These are phyloP conservation scores for Ceratina japonica DNA, from an alignment of 1,140 invertebrate genomes.

Conservation along the genomic window DNA sequence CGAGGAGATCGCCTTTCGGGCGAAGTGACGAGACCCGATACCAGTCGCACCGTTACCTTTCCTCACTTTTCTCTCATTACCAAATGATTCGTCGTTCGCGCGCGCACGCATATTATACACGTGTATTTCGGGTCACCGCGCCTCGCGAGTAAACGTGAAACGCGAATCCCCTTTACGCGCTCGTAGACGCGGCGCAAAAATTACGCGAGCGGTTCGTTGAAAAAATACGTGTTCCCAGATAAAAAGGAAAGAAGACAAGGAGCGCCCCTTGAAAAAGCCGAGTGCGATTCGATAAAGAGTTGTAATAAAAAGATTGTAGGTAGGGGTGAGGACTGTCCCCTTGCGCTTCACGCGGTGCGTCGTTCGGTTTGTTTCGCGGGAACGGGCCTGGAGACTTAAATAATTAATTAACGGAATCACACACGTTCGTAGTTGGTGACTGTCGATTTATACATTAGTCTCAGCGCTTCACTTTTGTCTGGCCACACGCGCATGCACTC, in stretches of 20 bases:
- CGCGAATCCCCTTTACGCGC: not conserved
- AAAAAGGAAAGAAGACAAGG: conserved; percentile 30
- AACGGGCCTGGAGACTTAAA: conserved; percentile 28
- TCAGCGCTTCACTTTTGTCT: not conserved
- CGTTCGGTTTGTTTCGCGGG: conserved; percentile 11
- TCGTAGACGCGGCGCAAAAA: conserved; percentile 30
- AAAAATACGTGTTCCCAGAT: conserved; percentile 45
- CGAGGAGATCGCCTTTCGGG: not conserved
- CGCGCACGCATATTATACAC: not conserved
- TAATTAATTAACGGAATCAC: conserved; percentile 44
- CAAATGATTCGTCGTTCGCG: conserved; percentile 27
- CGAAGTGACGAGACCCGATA: not conserved
- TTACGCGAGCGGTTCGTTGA: conserved; percentile 57
- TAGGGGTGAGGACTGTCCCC: conserved; percentile 30
- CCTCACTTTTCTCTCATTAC: not conserved
- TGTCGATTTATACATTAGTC: conserved; percentile 36
- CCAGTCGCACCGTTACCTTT: not conserved
- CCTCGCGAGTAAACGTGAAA: not conserved
- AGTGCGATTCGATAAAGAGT: conserved; percentile 40
- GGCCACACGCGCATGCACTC: not conserved
- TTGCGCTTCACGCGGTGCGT: conserved; percentile 2
- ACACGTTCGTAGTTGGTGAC: conserved; percentile 29
- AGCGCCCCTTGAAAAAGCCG: conserved; percentile 27
- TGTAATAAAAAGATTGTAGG: conserved; percentile 19
- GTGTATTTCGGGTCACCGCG: not conserved